These are phyloP conservation scores for Cyclura pinguis DNA, from an alignment of 2,797 vertebrate species.

Conservation along the genomic window DNA sequence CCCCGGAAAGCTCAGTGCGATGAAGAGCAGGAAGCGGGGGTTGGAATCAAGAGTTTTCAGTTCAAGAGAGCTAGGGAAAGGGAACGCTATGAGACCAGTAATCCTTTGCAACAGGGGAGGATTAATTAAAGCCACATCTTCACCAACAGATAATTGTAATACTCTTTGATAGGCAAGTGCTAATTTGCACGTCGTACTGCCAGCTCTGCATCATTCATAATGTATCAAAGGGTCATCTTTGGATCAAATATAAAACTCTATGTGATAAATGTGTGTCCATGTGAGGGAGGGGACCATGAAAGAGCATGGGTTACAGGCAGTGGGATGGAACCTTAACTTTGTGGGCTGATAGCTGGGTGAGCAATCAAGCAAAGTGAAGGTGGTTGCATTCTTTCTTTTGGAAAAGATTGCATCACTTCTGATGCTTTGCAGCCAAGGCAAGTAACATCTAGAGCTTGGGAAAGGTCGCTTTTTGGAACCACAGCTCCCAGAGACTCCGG, in stretches of 20 bases:
- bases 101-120: constrained; percentile 68
- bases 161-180: constrained; percentile 58
- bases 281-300: constrained; percentile 42
- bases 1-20: not conserved
- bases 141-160: constrained; percentile 65
- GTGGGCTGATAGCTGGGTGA: not conserved
- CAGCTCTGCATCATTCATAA: constrained; percentile 66
- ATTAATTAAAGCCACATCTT: constrained; percentile 70
- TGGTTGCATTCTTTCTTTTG: too few relatives aligned
- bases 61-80: constrained; percentile 40
- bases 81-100: constrained; percentile 51
- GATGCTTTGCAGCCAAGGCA: too few relatives aligned
- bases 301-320: constrained; percentile 65
- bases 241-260: constrained; percentile 51
- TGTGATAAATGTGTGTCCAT: constrained; percentile 45
- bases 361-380: too few relatives aligned
- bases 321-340: constrained; percentile 68
- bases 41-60: constrained; percentile 57
- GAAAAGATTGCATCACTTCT: not conserved
- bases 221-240: constrained; percentile 58
- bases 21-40: constrained; percentile 33
- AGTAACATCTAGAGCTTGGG: too few relatives aligned
- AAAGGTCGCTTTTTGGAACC: too few relatives aligned
- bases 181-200: constrained; percentile 49
- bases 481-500: too few relatives aligned